phyloP scores from a whole-genome alignment of 2,113 vertebrate genomes.

The Numida meleagris region DNA sequence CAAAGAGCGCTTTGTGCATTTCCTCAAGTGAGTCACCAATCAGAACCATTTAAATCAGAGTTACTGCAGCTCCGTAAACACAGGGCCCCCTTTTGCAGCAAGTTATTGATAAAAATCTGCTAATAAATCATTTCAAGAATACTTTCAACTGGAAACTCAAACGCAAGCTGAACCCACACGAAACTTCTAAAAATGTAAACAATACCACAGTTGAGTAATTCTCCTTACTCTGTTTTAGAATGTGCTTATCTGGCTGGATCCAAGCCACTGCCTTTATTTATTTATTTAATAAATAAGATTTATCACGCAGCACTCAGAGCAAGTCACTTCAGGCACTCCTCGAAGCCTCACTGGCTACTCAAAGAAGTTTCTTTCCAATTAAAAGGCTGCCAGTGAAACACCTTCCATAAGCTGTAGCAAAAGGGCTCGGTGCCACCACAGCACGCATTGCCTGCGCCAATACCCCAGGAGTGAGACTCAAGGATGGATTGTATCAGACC shows the following conservation, averaged over 20 bases:
- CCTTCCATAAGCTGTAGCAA: neutral
- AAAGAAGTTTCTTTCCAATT: neutral
- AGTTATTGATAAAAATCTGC: neutral
- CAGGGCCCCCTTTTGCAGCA: neutral
- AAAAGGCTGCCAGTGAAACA: neutral
- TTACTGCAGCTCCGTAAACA: neutral
- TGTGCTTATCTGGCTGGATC: neutral
- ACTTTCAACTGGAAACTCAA: neutral
- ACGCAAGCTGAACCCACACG: neutral
- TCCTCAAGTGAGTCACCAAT: neutral
- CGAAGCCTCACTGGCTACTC: neutral
- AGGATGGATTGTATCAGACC: rapidly evolving
- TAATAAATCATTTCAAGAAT: neutral
- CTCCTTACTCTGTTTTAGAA: neutral
- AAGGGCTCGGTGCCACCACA: neutral
- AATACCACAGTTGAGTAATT: neutral
- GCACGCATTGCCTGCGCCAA: rapidly evolving
- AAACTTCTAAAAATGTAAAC: neutral
- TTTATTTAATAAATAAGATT: neutral
- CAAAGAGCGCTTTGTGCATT: neutral
- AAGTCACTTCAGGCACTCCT: rapidly evolving
- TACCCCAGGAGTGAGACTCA: rapidly evolving
- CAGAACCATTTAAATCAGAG: neutral
- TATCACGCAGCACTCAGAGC: neutral
- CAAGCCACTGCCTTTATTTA: neutral